These are phyloP conservation scores for Nesoenas mayeri DNA, from an alignment of 2,113 vertebrate species.

Conservation along the genomic window DNA sequence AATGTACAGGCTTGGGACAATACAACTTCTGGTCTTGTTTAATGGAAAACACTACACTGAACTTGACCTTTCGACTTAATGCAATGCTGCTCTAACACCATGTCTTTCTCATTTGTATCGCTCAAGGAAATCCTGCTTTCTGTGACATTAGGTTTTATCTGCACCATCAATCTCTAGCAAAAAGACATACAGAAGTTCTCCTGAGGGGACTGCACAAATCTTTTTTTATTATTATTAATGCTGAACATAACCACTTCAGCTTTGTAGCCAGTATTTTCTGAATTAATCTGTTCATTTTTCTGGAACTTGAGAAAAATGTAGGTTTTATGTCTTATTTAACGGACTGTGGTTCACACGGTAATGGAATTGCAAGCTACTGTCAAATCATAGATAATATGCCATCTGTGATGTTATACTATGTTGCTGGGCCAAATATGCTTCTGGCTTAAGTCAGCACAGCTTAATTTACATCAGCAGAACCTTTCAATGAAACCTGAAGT, in stretches of 20 bases:
- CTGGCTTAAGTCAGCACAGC: neutral
- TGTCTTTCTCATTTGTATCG: neutral
- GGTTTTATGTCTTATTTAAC: neutral
- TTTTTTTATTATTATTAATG: neutral
- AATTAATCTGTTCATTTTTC: slow-evolving; percentile 17
- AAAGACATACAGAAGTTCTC: neutral
- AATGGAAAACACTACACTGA: neutral
- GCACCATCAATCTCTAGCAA: neutral
- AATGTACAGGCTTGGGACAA: neutral
- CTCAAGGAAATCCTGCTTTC: slow-evolving; percentile 16
- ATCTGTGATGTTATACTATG: slow-evolving; percentile 17
- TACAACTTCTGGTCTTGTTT: neutral
- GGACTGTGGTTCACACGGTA: neutral
- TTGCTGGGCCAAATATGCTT: slow-evolving; percentile 2
- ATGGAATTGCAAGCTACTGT: neutral
- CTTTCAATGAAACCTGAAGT: neutral
- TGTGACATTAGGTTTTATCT: slow-evolving; percentile 10
- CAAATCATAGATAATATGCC: slow-evolving; percentile 18
- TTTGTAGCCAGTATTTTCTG: neutral
- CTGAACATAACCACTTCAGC: neutral
- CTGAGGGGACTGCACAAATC: neutral
- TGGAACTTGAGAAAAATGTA: slow-evolving; percentile 5
- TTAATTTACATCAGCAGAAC: neutral
- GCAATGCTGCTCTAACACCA: neutral
- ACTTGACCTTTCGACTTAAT: neutral